Base-by-base conservation (phyloP, 1,140 invertebrate genomes). In the Brachionus angularis region DNA sequence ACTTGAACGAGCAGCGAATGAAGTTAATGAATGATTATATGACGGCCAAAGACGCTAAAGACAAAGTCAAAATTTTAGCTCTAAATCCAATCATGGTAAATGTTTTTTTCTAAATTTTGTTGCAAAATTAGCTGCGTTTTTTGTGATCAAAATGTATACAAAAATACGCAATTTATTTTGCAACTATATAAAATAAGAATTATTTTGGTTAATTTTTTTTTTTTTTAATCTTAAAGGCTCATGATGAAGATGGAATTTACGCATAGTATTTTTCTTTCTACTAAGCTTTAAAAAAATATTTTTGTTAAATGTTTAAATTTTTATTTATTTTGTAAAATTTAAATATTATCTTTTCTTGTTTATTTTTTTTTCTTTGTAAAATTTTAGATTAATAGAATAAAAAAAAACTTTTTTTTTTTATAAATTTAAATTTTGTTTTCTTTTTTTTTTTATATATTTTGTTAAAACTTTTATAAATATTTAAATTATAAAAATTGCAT, bases 1-100 rank as follows among this genome's bases (percentile, higher is more conserved):
- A 81, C 52, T 74, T 82, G 75, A 67, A 67, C 44, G 67, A 70
- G 44, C 46, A 50, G 23, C 47, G 67, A 23, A 70, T 52, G 67
- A 70, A 70, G 27, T 8, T 70, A 36, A 70, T 70, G 31, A 29
- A 70, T 29, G 36, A 70, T 53, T 46, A 70, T 21, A 70, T 70
- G 47, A 29, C 67, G 36, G 34, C 67, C 16, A 70, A 70, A 50
- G 46, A 70, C 3, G 67, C 62, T 1, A 67, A 67, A 50, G 62
- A 67, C 12, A 67, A 67, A 25, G 62, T 67, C 12, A 67, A 67
- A 67, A 29, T 67, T 25, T 14, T 67, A 5, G 39, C 62, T 33
- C 46, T 46, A 33, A 46, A 67, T 46, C 47, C 62, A 50, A 67
- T 50, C 10, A 50, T 50, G 42, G 62, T 67, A 64, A 42, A 14